Evolutionary conservation across 2,113 vertebrate species (phyloP), one percentile per base, ranked within the genome.

Genomic region (Clarias gariepinus): DNA sequence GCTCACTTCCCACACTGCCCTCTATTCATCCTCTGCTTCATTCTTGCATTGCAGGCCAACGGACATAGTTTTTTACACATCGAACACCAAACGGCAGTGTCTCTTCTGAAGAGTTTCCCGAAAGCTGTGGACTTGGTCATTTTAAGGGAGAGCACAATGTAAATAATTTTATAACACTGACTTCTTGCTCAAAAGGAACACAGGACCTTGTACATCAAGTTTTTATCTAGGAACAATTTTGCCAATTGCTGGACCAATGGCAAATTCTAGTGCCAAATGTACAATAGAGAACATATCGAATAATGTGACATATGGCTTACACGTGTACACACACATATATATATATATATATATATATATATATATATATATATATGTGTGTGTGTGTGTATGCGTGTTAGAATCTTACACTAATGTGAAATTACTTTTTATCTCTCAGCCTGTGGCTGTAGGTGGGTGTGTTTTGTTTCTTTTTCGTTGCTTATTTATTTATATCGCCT

Each of bases 241-340:
- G 98, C 98, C 98, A 97, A 97, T 98, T 99, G 98, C 98, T 99
- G 98, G 98, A 99, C 97, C 98, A 99, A 99, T 97, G 98, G 98
- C 98, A 97, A 98, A 97, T 93, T 88, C 94, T 95, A 96, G 97
- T 99, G 97, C 98, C 98, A 99, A 98, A 98, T 97, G 97, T 98
- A 97, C 93, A 93, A 96, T 96, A 97, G 92, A 91, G 91, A 94
- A 93, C 95, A 96, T 96, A 96, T 96, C 91, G 86, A 85, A 87
- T 95, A 95, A 95, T 92, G 94, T 93, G 94, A 85, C 93, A 86
- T 90, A 90, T 60, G 84, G 85, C 87, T 87, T 66, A 81, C 7
- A 86, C 64, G 55, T 88, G 73, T 41, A 58, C 15, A 41, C 13
- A 71, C 15, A 55, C 19, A 7, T 41, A 55, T 19, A 9, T 55